phyloP scores from a whole-genome alignment of 1,140 invertebrate genomes.

The Drosophila parabipectinata region DNA sequence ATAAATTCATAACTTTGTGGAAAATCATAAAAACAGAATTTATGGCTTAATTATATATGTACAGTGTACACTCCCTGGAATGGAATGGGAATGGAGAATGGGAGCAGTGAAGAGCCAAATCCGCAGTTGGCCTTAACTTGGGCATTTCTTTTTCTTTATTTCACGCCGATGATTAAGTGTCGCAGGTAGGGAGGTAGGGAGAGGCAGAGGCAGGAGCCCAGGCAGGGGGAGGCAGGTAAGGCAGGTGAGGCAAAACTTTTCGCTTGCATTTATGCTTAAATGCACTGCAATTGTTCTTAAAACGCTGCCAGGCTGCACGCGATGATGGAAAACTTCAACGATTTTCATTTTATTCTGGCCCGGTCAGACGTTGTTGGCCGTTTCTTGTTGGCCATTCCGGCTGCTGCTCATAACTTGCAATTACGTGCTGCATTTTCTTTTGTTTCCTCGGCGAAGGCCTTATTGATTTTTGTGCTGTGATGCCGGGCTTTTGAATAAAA shows the following conservation, averaged over 20 bases:
- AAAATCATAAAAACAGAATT: slow-evolving; percentile 83
- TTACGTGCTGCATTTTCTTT: slow-evolving; percentile 47
- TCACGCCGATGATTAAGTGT: slow-evolving; percentile 75
- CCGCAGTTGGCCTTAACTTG: slow-evolving; percentile 36
- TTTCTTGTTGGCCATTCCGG: background rate
- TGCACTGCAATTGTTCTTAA: slow-evolving; percentile 75
- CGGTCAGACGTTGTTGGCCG: slow-evolving; percentile 6
- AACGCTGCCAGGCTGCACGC: slow-evolving; percentile 65
- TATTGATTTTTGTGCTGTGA: slow-evolving; percentile 31
- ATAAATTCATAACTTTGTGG: slow-evolving; percentile 82
- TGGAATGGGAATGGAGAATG: background rate
- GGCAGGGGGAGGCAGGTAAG: background rate
- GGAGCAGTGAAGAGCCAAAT: slow-evolving; percentile 11
- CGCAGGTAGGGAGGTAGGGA: slow-evolving; percentile 12
- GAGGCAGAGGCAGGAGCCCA: background rate
- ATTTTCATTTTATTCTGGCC: slow-evolving; percentile 59
- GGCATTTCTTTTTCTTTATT: slow-evolving; percentile 66
- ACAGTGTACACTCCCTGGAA: slow-evolving; percentile 32
- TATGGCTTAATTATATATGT: slow-evolving; percentile 82
- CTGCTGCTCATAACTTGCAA: slow-evolving; percentile 42
- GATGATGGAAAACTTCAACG: slow-evolving; percentile 73
- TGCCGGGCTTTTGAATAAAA: slow-evolving; percentile 20
- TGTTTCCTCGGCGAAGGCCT: slow-evolving; percentile 24
- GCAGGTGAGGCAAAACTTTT: slow-evolving; percentile 49
- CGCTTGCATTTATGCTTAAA: slow-evolving; percentile 75